A percentile compares a stretch with the other conserved stretches of the same genome.
Conservation (phyloP, 2,113 vertebrate species). For the Pangasianodon gigas region DNA sequence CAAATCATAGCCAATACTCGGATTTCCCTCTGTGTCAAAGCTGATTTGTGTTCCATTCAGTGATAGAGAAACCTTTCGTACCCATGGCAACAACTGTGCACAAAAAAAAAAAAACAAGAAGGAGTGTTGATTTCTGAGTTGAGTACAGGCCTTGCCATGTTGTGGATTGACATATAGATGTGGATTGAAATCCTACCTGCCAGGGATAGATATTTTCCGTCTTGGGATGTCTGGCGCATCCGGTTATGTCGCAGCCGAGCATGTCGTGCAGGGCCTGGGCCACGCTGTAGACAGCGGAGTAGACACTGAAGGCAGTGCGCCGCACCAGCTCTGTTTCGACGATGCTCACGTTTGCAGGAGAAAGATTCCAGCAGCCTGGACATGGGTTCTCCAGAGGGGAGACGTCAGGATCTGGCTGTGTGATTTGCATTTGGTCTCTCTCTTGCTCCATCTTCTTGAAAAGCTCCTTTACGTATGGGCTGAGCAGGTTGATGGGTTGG, state of each 20-base stretch:
- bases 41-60: conserved; percentile 60
- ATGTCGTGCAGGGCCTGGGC: conserved; percentile 81
- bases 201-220: conserved; percentile 71
- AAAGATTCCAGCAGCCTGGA: conserved; percentile 67
- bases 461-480: conserved; percentile 58
- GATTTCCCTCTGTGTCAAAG: conserved; percentile 76
- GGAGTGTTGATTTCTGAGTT: background rate
- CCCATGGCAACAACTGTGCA: conserved; percentile 71
- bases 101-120: background rate
- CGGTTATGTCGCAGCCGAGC: conserved; percentile 67
- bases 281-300: conserved; percentile 76
- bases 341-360: conserved; percentile 56
- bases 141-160: background rate
- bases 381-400: conserved; percentile 62
- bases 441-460: conserved; percentile 64
- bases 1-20: conserved; percentile 73
- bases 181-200: conserved; percentile 71
- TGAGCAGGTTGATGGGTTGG: conserved; percentile 58
- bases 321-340: conserved; percentile 36
- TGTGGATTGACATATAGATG: background rate
- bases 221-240: conserved; percentile 13
- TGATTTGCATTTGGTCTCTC: background rate
- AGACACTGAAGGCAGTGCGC: conserved; percentile 69
- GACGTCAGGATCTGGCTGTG: background rate
- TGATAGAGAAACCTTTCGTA: conserved; percentile 70